phyloP scores from a whole-genome alignment of 2,797 vertebrate species.

The Hydrolagus colliei region DNA sequence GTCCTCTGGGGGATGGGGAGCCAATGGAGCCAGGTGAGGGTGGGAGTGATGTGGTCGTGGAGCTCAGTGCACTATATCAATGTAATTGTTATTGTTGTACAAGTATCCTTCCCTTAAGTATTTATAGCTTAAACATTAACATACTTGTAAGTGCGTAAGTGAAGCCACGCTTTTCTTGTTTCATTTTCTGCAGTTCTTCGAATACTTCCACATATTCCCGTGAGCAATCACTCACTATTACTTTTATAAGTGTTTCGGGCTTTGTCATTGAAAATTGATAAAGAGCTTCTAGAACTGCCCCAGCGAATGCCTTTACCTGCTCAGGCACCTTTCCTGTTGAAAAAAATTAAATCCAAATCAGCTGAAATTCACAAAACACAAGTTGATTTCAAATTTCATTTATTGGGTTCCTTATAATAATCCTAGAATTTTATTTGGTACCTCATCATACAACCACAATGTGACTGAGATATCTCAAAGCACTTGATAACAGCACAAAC shows the following conservation, averaged over 20 bases:
- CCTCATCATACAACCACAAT: too few relatives aligned
- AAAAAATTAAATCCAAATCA: conserved; percentile 11
- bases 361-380: not conserved
- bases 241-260: not conserved
- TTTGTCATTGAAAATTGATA: too few relatives aligned
- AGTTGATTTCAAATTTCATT: not conserved
- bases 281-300: not conserved
- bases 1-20: too few relatives aligned
- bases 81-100: too few relatives aligned
- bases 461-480: too few relatives aligned
- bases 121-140: not conserved
- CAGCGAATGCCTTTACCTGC: not conserved
- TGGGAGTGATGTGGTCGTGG: too few relatives aligned
- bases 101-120: not conserved
- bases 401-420: not conserved
- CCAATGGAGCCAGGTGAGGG: too few relatives aligned
- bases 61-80: too few relatives aligned
- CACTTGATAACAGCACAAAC: too few relatives aligned
- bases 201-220: not conserved
- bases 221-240: not conserved
- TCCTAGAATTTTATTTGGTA: too few relatives aligned
- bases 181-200: not conserved
- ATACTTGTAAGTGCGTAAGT: not conserved
- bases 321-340: not conserved
- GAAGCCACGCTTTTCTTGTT: not conserved